Evolutionary conservation across 2,888 invertebrate species (phyloP), one percentile per base, ranked within the genome.

Genomic region (Dexiosoma caninum): DNA sequence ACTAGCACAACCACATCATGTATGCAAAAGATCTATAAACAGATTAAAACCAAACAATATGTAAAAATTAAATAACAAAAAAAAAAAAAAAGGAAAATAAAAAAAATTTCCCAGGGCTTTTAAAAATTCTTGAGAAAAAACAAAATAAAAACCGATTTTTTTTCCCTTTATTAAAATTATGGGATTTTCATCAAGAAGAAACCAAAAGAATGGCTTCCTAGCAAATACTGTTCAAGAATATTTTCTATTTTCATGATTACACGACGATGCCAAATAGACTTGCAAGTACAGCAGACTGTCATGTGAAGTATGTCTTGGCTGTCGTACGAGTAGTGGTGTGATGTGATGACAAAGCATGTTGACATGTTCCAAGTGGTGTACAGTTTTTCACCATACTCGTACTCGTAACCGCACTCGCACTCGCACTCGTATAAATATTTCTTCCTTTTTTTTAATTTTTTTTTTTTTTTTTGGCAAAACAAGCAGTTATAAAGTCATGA

Each of bases 331-430:
- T 35, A 37, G 35, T 70, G 46, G 55, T 78, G 49, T 53, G 4
- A 27, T 27, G 4, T 5, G 27, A 27, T 5, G 27, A n/a, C 37
- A 72, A 44, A 23, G 53, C 60, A 67, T 44, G 51, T 55, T 6
- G 78, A 62, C 72, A 78, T 72, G 44, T 66, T 67, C n/a, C 27
- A 78, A 71, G 51, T 78, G 42, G 35, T 66, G 72, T 49, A n/a
- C 51, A 46, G 35, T 71, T 42, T 59, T 35, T 59, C 21, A 46
- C 70, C 27, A 12, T 8, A 19, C 9, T 37, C 14, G 3, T 37
- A 21, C 49, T 40, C 12, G 16, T 5, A 12, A 14, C 6, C n/a
- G n/a, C n/a, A n/a, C n/a, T n/a, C n/a, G n/a, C n/a, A n/a, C n/a
- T n/a, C n/a, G n/a, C n/a, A n/a, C n/a, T n/a, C n/a, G 32, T 44